Conservation (phyloP, 2,113 vertebrate species). For the Amphilophus citrinellus region DNA sequence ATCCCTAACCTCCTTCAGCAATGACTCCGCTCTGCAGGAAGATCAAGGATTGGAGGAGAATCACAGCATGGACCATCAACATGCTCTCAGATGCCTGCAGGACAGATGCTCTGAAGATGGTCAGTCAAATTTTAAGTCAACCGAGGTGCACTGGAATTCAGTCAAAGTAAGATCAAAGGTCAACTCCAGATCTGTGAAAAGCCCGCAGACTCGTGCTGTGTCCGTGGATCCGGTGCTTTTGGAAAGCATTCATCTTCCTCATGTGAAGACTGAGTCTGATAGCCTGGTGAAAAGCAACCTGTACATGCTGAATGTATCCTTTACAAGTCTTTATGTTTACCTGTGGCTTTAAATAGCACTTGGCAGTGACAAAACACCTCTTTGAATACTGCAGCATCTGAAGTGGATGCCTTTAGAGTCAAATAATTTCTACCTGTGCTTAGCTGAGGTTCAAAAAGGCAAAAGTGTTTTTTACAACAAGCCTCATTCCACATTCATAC, state of each 20-base stretch:
- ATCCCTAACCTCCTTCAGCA: slow-evolving; percentile 42
- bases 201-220: slow-evolving; percentile 65
- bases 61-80: slow-evolving; percentile 46
- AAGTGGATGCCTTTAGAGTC: neutral
- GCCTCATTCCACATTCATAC: neutral
- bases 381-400: neutral
- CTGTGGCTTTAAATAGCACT: neutral
- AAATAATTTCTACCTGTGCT: neutral
- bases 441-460: neutral
- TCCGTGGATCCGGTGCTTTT: slow-evolving; percentile 43
- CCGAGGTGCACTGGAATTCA: slow-evolving; percentile 69
- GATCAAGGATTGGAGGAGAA: slow-evolving; percentile 75
- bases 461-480: too few relatives aligned
- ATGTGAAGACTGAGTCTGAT: slow-evolving; percentile 77
- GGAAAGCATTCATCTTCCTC: slow-evolving; percentile 73
- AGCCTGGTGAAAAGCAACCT: slow-evolving; percentile 57
- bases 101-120: slow-evolving; percentile 52
- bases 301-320: slow-evolving; percentile 90
- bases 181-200: slow-evolving; percentile 61
- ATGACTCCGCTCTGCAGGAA: slow-evolving; percentile 56
- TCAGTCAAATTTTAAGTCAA: slow-evolving; percentile 39
- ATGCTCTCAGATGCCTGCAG: slow-evolving; percentile 29
- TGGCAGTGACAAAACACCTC: neutral
- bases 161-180: slow-evolving; percentile 76
- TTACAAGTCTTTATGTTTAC: slow-evolving; percentile 48